Base-by-base conservation (phyloP, 2,797 vertebrate species). In the Spondyliosoma cantharus region DNA sequence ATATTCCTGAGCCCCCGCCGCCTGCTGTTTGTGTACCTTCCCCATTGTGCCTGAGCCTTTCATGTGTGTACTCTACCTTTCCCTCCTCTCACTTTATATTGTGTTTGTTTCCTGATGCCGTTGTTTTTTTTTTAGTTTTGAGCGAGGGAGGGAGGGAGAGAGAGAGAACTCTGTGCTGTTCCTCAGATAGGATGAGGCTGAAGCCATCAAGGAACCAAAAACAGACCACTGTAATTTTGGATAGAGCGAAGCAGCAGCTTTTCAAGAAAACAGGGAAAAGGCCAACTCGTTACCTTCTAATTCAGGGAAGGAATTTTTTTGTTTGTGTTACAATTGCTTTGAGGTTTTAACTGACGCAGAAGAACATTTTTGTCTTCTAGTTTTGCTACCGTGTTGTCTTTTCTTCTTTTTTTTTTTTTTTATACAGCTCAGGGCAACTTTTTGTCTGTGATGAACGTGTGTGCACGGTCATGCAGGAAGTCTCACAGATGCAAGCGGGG, bases 141-240 rank as follows among this genome's bases (percentile, higher is more conserved):
- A 37, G 32, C 2, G 37, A 11, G 37, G 11, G 37, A 11, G 32
- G 2, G 32, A 9, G 8, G 2, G 32, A 8, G 32, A 32, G 9
- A 5, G 8, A 45, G 53, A 53, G 43, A 68, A 58, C 29, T 52
- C 64, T 43, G 5, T 72, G 72, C 49, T 70, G 63, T 70, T 77
- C n/a, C 73, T 81, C 62, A 22, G 29, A 73, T 60, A 48, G 82
- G 46, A 68, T 56, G 29, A 24, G 16, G 48, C 57, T 62, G 6
- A 70, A 87, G 61, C 66, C 74, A 77, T 74, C 66, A 61, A 86
- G 57, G 54, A 81, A 78, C 76, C 78, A 76, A 83, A 89, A 81
- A 72, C 70, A 73, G 67, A 71, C 77, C 70, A 46, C 81, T 92
- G 76, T 92, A 86, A 90, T 91, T 92, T 90, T 81, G 56, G 66